phyloP scores from a whole-genome alignment of 1,140 invertebrate genomes.

The Armadillidium nasatum region DNA sequence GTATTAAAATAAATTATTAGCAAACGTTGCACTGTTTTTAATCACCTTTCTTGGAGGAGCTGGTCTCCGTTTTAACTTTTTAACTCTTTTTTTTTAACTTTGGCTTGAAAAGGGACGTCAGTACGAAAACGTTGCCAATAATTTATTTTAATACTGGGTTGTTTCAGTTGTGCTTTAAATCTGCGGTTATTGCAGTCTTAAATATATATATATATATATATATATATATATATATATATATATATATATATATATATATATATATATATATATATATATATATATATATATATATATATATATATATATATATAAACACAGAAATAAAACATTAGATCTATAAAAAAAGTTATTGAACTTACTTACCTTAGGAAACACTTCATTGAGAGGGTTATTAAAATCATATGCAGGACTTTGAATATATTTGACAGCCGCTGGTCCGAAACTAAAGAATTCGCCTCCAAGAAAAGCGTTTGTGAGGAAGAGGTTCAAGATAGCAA shows the following conservation, averaged over 20 bases:
- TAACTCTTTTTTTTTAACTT: too few relatives aligned
- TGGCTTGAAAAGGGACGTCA: too few relatives aligned
- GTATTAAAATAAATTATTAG: too few relatives aligned
- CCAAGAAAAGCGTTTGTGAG: constrained; percentile 52
- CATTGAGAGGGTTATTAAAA: constrained; percentile 19
- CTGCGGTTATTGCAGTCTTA: too few relatives aligned
- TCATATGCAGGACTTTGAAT: constrained; percentile 28
- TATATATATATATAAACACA: not conserved
- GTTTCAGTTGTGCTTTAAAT: too few relatives aligned
- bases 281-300: constrained; percentile 6
- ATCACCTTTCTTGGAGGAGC: too few relatives aligned
- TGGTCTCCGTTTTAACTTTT: too few relatives aligned
- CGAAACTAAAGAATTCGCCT: constrained; percentile 50
- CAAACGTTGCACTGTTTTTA: too few relatives aligned
- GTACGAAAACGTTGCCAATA: too few relatives aligned
- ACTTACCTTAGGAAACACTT: constrained; percentile 30
- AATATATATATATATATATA: too few relatives aligned
- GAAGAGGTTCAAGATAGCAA: constrained; percentile 51
- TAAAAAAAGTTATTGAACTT: not conserved
- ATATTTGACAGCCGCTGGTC: constrained; percentile 46
- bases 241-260: not conserved
- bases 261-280: not conserved
- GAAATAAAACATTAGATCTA: not conserved
- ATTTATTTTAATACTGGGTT: too few relatives aligned
- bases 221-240: too few relatives aligned